Conservation (phyloP, 2,888 invertebrate genomes). For the Nephrotoma appendiculata region DNA sequence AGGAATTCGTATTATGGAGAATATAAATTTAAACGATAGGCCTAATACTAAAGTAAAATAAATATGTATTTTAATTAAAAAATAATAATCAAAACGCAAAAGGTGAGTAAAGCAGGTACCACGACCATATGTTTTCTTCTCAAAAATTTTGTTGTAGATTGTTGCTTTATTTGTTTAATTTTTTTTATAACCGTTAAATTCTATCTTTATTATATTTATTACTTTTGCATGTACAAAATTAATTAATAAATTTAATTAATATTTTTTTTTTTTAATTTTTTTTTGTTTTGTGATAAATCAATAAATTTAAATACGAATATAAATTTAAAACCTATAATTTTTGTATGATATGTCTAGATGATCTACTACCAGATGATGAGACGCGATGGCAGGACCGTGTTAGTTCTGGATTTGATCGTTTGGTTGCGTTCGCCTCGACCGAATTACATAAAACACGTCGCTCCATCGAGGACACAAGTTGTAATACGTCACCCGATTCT, state of each 20-base stretch:
- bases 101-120: slow-evolving; percentile 15
- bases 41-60: background rate
- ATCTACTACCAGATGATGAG: slow-evolving; percentile 45
- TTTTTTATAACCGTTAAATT: background rate
- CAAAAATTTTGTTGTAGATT: background rate
- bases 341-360: slow-evolving; percentile 19
- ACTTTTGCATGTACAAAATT: background rate
- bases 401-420: slow-evolving; percentile 83
- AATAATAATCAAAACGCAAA: slow-evolving; percentile 7
- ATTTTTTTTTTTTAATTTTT: background rate
- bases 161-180: background rate
- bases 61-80: background rate
- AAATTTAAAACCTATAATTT: slow-evolving; percentile 6
- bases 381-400: slow-evolving; percentile 88
- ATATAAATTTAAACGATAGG: background rate
- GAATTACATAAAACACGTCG: slow-evolving; percentile 75
- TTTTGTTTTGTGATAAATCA: background rate
- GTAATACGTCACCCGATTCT: slow-evolving; percentile 76
- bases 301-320: slow-evolving; percentile 1
- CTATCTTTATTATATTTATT: background rate
- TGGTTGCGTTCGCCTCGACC: slow-evolving; percentile 85
- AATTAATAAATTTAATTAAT: background rate
- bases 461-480: slow-evolving; percentile 64
- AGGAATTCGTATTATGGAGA: background rate
- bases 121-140: slow-evolving; percentile 14